Base-by-base conservation (phyloP, 2,888 invertebrate genomes). In the Heliconius ismenius region DNA sequence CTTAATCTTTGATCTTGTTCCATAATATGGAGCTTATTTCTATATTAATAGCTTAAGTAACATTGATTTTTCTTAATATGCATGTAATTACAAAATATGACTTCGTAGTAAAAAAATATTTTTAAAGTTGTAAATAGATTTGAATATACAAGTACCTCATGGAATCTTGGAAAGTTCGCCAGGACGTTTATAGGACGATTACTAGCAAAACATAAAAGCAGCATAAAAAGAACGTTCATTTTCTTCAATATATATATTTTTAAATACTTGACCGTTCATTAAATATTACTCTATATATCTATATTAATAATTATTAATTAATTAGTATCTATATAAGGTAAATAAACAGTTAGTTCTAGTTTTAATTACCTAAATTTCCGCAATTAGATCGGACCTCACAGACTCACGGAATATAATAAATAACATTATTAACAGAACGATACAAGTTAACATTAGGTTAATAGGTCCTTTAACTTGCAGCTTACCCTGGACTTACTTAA, bases 331-430 rank as follows among this genome's bases (percentile, higher is more conserved):
- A 64, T 39, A 39, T 10, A 32, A 32, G 4, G 21, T 32, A 18
- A 18, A 64, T 18, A 32, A 43, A 39, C 67, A 67, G 24, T 43
- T 67, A 21, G 7, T 15, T 43, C 15, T 67, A 24, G 39, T 67
- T 43, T 67, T 67, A 67, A 67, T 67, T 67, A 39, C 39, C 39
- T 15, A 43, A 67, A 67, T 67, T 65, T 65, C 67, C 67, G 67
- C 67, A 67, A 67, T 67, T 67, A 24, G n/a, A 67, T 15, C 39
- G 24, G 67, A 67, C 39, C 67, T 24, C 43, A 67, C 67, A 67
- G 67, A 39, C 67, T 39, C 9, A 9, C 3, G 9, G 3, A 24
- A 39, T 39, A 67, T 39, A 67, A 67, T 67, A 67, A 67, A 39
- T 67, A 67, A 67, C 67, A 67, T 43, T 67, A 26, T 39, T 67